Percentiles rank a stretch among this genome's conserved stretches.
Evolutionary conservation across 2,888 invertebrate genomes (phyloP).

Genomic region (Ethmia dodecea): DNA sequence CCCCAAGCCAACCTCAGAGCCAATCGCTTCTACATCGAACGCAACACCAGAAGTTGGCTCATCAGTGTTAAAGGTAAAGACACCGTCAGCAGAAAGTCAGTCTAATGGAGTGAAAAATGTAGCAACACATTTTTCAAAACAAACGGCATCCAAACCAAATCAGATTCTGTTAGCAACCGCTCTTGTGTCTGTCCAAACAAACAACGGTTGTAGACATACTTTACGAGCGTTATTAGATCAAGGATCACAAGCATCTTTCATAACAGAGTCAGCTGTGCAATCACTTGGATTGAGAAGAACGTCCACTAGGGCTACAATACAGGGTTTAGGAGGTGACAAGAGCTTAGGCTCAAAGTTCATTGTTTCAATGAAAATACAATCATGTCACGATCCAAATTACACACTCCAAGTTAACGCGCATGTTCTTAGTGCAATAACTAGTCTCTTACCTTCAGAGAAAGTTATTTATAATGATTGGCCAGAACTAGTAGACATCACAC

Average conservation of each 20-base stretch:
- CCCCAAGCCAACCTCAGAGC: constrained; percentile 8
- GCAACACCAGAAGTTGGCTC: not conserved
- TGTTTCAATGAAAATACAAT: constrained; percentile 3
- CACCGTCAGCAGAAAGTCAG: not conserved
- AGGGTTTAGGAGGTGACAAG: constrained; percentile 17
- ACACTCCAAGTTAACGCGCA: constrained; percentile 2
- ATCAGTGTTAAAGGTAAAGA: not conserved
- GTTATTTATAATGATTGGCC: constrained; percentile 5
- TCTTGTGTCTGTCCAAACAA: constrained; percentile 14
- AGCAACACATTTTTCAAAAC: constrained; percentile 4
- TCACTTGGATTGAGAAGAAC: constrained; percentile 13
- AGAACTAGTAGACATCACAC: not conserved
- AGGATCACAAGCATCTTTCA: constrained; percentile 22
- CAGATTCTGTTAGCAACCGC: constrained; percentile 20
- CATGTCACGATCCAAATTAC: not conserved
- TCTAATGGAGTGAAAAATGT: not conserved
- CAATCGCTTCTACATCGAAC: constrained; percentile 8
- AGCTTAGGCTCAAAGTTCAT: not conserved
- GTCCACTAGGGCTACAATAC: constrained; percentile 7
- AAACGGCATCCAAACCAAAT: constrained; percentile 1
- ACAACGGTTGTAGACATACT: constrained; percentile 4
- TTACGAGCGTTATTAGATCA: constrained; percentile 23
- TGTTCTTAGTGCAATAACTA: constrained; percentile 2
- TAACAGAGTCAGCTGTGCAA: constrained; percentile 20
- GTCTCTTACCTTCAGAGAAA: not conserved